Conservation (phyloP, 2,888 invertebrate genomes). For the Latrodectus hesperus region DNA sequence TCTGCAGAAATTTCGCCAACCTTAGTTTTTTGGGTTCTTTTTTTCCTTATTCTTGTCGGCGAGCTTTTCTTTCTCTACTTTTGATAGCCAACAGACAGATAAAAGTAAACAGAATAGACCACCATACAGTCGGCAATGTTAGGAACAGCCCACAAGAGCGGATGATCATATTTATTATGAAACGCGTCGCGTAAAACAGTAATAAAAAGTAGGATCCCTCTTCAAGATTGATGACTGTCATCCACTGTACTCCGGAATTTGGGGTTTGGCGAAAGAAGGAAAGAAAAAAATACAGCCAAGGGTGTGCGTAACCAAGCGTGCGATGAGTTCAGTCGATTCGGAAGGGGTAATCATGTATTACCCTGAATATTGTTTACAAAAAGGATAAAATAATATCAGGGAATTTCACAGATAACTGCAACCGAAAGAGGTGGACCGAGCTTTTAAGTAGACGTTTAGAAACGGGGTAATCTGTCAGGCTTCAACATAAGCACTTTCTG, state of each 20-base stretch:
- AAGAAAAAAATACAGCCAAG: not conserved
- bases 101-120: conserved; percentile 4
- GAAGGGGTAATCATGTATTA: conserved; percentile 27
- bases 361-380: conserved; percentile 34
- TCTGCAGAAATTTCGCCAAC: not conserved
- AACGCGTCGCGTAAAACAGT: not conserved
- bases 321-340: not conserved
- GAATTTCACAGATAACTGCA: not conserved
- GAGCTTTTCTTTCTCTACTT: not conserved
- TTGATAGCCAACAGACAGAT: not conserved
- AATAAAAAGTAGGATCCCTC: not conserved
- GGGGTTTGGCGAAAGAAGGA: not conserved
- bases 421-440: not conserved
- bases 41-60: not conserved
- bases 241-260: not conserved
- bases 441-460: not conserved
- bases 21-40: not conserved
- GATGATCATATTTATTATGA: not conserved
- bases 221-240: not conserved
- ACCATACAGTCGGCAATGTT: not conserved
- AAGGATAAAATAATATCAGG: not conserved
- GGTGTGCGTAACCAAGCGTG: not conserved
- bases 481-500: not conserved
- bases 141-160: not conserved
- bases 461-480: not conserved